These are phyloP conservation scores for Acrocera orbiculus DNA, from an alignment of 2,888 invertebrate species.

Conservation along the genomic window DNA sequence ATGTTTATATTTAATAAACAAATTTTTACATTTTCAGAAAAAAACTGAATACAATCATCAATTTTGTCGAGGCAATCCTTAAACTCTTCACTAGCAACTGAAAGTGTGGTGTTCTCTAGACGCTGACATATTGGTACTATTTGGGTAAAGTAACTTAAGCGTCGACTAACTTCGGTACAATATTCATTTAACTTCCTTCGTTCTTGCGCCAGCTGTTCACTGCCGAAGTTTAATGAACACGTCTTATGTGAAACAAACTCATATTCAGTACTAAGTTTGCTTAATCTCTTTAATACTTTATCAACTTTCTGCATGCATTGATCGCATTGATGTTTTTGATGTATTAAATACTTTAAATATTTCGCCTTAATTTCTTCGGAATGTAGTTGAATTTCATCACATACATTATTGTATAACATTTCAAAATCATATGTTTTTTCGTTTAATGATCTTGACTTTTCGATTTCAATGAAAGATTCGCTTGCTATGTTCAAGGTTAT, in stretches of 20 bases:
- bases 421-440: slow-evolving; percentile 50
- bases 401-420: slow-evolving; percentile 52
- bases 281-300: slow-evolving; percentile 50
- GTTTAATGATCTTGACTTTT: slow-evolving; percentile 52
- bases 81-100: slow-evolving; percentile 70
- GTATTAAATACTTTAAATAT: too few relatives aligned
- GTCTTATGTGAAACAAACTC: slow-evolving; percentile 81
- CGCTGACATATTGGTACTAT: slow-evolving; percentile 65
- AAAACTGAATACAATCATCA: slow-evolving; percentile 71
- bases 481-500: too few relatives aligned
- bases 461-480: too few relatives aligned
- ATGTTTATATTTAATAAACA: not conserved
- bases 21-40: slow-evolving; percentile 55
- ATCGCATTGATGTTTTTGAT: too few relatives aligned
- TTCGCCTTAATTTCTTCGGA: too few relatives aligned
- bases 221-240: slow-evolving; percentile 75
- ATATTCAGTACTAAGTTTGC: slow-evolving; percentile 58
- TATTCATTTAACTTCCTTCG: slow-evolving; percentile 67
- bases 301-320: too few relatives aligned
- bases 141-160: slow-evolving; percentile 71
- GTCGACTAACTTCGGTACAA: slow-evolving; percentile 61
- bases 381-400: slow-evolving; percentile 47
- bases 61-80: slow-evolving; percentile 64
- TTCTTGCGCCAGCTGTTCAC: slow-evolving; percentile 79
- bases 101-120: slow-evolving; percentile 59